Percentiles rank a stretch among this genome's conserved stretches.
phyloP scores from a whole-genome alignment of 35 echinoderm and acorn worm species.

The Ptychodera flava region DNA sequence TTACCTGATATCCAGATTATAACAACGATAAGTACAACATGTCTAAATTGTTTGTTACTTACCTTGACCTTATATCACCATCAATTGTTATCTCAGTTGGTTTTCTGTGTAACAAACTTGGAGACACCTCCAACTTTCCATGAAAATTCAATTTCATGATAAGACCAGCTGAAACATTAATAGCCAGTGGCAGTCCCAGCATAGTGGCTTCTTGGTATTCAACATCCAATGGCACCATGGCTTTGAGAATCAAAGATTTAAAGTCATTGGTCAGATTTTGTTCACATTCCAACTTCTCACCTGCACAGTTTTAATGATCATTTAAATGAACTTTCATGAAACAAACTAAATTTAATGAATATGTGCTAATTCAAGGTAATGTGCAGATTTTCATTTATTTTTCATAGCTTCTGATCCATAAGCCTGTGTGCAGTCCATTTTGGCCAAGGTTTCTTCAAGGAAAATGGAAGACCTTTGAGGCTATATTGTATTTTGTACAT shows the following conservation, averaged over 20 bases:
- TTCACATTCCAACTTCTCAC: neutral
- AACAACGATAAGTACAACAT: too few relatives aligned
- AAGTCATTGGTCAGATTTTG: neutral
- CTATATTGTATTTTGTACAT: too few relatives aligned
- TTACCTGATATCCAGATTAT: too few relatives aligned
- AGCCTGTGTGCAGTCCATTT: too few relatives aligned
- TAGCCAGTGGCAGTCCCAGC: conserved; percentile 35
- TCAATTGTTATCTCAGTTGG: conserved; percentile 25
- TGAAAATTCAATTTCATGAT: conserved; percentile 20
- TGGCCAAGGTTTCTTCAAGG: too few relatives aligned
- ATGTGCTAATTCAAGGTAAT: too few relatives aligned
- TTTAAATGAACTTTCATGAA: too few relatives aligned
- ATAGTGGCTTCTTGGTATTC: conserved; percentile 30
- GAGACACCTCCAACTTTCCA: neutral
- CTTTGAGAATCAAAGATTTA: neutral
- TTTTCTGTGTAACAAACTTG: conserved; percentile 14
- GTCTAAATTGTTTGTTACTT: too few relatives aligned
- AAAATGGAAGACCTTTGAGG: too few relatives aligned
- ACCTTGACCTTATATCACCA: conserved; percentile 43
- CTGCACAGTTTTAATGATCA: neutral
- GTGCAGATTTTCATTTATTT: too few relatives aligned
- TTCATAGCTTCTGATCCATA: too few relatives aligned
- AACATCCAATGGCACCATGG: conserved; percentile 17
- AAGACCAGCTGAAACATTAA: conserved; percentile 27
- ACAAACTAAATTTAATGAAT: too few relatives aligned